Base-by-base conservation (phyloP, 2,113 vertebrate genomes). In the Phalacrocorax brasilianus region DNA sequence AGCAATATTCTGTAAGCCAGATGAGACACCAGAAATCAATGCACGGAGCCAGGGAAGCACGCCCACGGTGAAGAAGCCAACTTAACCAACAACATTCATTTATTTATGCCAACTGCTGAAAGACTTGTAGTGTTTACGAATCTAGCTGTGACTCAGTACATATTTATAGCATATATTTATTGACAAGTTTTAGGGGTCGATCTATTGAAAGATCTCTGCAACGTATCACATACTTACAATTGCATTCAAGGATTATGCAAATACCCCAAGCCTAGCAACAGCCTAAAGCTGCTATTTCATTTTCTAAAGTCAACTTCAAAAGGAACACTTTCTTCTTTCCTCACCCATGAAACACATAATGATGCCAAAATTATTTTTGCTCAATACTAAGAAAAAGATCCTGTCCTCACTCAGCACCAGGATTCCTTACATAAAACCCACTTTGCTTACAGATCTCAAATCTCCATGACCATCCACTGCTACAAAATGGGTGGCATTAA, bases 141-240 rank as follows among this genome's bases (percentile, higher is more conserved):
- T 74, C 72, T 93, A 55, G 61, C 30, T 87, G 52, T 93, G 88
- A 90, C 82, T 96, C 85, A 63, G 75, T 53, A 80, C 1, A 3
- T 81, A 95, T 93, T 94, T 96, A 96, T 81, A 92, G 72, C 38
- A 59, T 14, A 12, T 91, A 87, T 84, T 95, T 96, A 95, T 93
- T 76, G 92, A 96, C 90, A 96, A 90, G 61, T 84, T 93, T 88
- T 86, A 95, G 52, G 53, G 65, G 63, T 23, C 91, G 85, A 93
- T 91, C 75, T 96, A 85, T 79, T 70, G 91, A 85, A 93, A 91
- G 50, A 76, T 89, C 63, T 72, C 88, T 80, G 85, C 75, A 90
- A 88, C 11, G 8, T 89, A 91, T 81, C 83, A 50, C 66, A 75
- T 12, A 73, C 62, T 93, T 88, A 71, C 49, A 84, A 87, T 35